phyloP scores from a whole-genome alignment of 1,140 invertebrate species.

The Magallana gigas region DNA sequence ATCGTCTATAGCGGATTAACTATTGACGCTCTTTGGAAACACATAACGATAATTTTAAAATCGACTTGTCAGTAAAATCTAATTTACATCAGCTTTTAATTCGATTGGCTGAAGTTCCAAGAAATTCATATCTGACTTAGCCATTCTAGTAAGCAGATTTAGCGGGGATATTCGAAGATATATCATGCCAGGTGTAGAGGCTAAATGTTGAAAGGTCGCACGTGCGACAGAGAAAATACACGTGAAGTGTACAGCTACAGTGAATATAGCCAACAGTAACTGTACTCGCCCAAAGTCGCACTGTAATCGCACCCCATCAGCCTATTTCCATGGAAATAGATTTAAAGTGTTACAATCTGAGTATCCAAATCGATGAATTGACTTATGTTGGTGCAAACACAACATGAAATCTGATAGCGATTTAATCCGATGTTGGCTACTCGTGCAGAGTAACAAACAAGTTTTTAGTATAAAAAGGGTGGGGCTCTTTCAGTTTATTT shows the following conservation, averaged over 20 bases:
- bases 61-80: too few species aligned
- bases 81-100: too few species aligned
- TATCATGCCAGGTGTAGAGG: not conserved
- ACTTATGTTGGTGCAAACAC: constrained; percentile 6
- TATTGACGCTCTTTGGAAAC: too few species aligned
- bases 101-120: too few species aligned
- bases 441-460: too few species aligned
- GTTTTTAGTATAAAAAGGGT: not conserved
- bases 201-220: not conserved
- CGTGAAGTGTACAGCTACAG: not conserved
- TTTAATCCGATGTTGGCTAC: not conserved
- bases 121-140: too few species aligned
- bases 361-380: constrained; percentile 1
- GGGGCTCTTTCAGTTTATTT: not conserved
- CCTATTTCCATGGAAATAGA: constrained; percentile 29
- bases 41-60: too few species aligned
- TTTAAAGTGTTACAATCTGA: not conserved
- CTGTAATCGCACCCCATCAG: not conserved
- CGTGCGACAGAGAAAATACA: not conserved
- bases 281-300: not conserved
- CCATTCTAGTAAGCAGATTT: too few species aligned
- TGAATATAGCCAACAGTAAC: constrained; percentile 8
- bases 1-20: too few species aligned
- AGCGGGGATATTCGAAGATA: too few species aligned
- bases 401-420: not conserved